Evolutionary conservation across 2,113 vertebrate genomes (phyloP).

Genomic region (Nyctibius bracteatus): DNA sequence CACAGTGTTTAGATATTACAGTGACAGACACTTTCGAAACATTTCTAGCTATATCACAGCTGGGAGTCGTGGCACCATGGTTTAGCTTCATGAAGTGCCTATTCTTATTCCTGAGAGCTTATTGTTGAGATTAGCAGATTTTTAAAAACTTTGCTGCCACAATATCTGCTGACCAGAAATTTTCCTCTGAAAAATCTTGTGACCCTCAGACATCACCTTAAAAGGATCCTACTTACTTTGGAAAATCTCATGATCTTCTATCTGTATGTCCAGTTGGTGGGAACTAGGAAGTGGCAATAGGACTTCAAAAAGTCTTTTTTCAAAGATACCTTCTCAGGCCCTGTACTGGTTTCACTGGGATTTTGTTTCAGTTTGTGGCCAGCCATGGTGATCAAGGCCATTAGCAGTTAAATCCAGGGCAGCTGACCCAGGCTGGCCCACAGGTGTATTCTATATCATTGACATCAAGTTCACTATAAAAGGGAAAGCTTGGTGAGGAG

Average conservation of each 20-base stretch:
- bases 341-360: too few relatives aligned
- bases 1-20: neutral
- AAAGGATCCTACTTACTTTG: neutral
- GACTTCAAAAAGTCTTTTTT: neutral
- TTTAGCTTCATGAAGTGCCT: neutral
- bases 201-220: neutral
- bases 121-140: neutral
- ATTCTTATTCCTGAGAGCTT: neutral
- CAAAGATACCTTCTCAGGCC: neutral
- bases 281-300: neutral
- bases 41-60: conserved; percentile 9
- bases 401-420: too few relatives aligned
- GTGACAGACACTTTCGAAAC: conserved; percentile 14
- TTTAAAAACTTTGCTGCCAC: neutral
- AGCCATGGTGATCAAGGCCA: too few relatives aligned
- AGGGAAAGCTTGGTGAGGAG: too few relatives aligned
- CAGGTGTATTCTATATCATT: too few relatives aligned
- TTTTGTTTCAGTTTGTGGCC: too few relatives aligned
- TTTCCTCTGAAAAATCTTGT: neutral
- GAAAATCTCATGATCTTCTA: neutral
- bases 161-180: neutral
- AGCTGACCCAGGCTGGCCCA: too few relatives aligned
- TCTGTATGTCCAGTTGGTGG: neutral
- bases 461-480: too few relatives aligned
- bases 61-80: neutral